Conservation (phyloP, 2,888 invertebrate genomes). For the Philaethria dido region DNA sequence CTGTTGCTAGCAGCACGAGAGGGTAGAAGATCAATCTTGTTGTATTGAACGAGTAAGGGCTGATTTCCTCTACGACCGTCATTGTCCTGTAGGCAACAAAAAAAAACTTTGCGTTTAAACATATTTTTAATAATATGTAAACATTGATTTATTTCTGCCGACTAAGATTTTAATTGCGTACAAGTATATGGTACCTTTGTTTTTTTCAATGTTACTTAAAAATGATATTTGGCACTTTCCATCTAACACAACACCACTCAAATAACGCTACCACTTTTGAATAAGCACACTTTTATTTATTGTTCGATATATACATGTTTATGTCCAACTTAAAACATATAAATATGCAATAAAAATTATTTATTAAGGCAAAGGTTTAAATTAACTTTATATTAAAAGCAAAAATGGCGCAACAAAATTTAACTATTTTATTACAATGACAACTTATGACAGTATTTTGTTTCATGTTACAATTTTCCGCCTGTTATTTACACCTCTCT, state of each 20-base stretch:
- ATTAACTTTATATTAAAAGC: no score
- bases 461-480: no score
- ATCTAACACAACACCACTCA: slow-evolving; percentile 14
- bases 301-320: neutral
- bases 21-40: slow-evolving; percentile 61
- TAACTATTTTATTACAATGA: no score
- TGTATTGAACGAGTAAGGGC: slow-evolving; percentile 42
- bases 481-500: no score
- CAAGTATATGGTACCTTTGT: slow-evolving; percentile 6
- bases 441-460: no score
- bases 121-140: no score
- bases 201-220: neutral
- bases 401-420: no score
- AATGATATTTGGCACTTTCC: slow-evolving; percentile 4
- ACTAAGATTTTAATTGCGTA: no score
- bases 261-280: slow-evolving; percentile 2
- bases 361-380: no score
- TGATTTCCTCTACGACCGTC: slow-evolving; percentile 51
- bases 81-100: slow-evolving; percentile 50
- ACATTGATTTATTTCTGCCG: no score
- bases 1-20: slow-evolving; percentile 58
- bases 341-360: slow-evolving; percentile 23
- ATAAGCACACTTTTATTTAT: slow-evolving; percentile 6
- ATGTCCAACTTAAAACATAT: neutral
- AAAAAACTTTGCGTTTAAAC: slow-evolving; percentile 5